phyloP scores from a whole-genome alignment of 2,888 invertebrate genomes.

The Rhopalosiphum nymphaeae region DNA sequence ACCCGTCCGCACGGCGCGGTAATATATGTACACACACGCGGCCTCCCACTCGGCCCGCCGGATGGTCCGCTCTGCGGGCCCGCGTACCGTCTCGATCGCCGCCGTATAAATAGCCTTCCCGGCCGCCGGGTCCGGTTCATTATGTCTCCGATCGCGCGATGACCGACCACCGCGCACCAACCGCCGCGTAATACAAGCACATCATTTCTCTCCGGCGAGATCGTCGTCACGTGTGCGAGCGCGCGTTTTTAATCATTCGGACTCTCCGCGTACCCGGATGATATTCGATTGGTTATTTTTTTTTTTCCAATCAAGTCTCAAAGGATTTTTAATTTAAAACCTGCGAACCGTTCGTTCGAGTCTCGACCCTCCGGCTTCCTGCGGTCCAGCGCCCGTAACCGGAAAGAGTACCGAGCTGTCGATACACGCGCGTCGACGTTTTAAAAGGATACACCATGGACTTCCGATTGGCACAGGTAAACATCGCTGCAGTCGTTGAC shows the following conservation, averaged over 20 bases:
- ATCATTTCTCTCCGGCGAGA: not conserved
- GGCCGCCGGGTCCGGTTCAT: conserved; percentile 58
- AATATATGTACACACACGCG: not conserved
- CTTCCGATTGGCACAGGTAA: conserved; percentile 43
- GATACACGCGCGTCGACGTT: not conserved
- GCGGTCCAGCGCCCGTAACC: not conserved
- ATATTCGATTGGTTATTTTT: not conserved
- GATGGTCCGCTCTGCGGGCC: conserved; percentile 2
- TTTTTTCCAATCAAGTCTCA: not conserved
- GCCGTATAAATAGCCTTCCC: conserved; percentile 45
- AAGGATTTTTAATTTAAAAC: not conserved
- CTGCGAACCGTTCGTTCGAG: not conserved
- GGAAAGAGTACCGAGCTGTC: not conserved
- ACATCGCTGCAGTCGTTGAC: not conserved
- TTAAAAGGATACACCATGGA: conserved; percentile 21
- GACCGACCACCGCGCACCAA: conserved; percentile 53
- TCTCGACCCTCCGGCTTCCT: not conserved
- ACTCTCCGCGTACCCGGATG: not conserved
- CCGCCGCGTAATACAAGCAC: not conserved
- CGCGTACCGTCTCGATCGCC: conserved; percentile 16
- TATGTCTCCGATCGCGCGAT: conserved; percentile 55
- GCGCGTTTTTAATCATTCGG: not conserved
- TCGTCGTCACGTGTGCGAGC: not conserved
- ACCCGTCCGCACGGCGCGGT: not conserved
- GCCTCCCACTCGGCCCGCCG: conserved; percentile 20